Evolutionary conservation across 2,113 vertebrate species (phyloP), one percentile per base, ranked within the genome.

Genomic region (Paralichthys olivaceus): DNA sequence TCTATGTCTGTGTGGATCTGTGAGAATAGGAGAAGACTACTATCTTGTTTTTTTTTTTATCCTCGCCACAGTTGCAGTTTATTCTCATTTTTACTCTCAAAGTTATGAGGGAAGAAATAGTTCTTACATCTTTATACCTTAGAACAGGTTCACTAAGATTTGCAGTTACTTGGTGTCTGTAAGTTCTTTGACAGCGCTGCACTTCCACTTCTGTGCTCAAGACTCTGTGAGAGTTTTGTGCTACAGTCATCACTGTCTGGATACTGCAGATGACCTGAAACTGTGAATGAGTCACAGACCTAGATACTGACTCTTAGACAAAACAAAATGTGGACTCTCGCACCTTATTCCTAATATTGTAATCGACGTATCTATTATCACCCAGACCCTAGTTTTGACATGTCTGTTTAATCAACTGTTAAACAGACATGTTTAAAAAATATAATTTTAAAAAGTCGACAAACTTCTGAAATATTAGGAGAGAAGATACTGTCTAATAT

Each of bases 111-210:
- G 32, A 34, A 9, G 32, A 34, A 7, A 34, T 8, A 34, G 8
- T 34, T 34, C 7, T 34, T 2, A 2, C 0, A 8, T 34, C 32
- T 34, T 34, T 34, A 8, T 34, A 34, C 9, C 0, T 34, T 9
- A 8, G 32, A 7, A 34, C 32, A 34, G 32, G 9, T 8, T 34
- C n/a, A n/a, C n/a, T n/a, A n/a, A 84, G 60, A 63, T 64, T 37
- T 7, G 28, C 49, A 1, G 68, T 69, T 55, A 68, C 62, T 77
- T 86, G 73, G 77, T 79, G 74, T 84, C 8, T 32, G 3, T 59
- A 3, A 11, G 26, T 32, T 29, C 26, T 17, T 47, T 47, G 43
- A 15, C 43, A 17, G 15, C 4, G 15, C 15, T 8, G 49, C 20
- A 53, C 49, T 53, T 20, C 20, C 49, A 53, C 49, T 3, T n/a